Percentiles rank a stretch among this genome's conserved stretches.
These are phyloP conservation scores for Pseudomugil gertrudae DNA, from an alignment of 2,797 vertebrate genomes.

Conservation along the genomic window DNA sequence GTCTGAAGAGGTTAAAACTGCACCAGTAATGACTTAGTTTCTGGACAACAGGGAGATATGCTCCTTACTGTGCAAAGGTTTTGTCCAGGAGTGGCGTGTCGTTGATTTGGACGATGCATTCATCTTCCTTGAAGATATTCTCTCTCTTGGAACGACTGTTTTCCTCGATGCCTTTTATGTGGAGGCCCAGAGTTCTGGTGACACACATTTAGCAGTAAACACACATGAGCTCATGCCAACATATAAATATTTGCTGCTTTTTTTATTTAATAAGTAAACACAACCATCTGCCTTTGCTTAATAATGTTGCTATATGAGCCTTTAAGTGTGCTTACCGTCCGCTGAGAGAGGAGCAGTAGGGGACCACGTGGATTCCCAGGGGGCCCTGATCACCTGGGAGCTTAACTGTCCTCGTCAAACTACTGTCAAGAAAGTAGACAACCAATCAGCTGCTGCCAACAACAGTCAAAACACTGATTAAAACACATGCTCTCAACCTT, in stretches of 20 bases:
- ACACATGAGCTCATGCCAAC: slow-evolving; percentile 15
- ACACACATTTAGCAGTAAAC: slow-evolving; percentile 31
- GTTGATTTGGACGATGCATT: slow-evolving; percentile 95
- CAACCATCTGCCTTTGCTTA: slow-evolving; percentile 39
- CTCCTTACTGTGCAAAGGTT: slow-evolving; percentile 91
- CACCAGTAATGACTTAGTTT: too few relatives aligned
- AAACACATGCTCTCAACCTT: slow-evolving; percentile 2
- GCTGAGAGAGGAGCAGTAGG: slow-evolving; percentile 95
- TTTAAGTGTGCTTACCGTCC: slow-evolving; percentile 86
- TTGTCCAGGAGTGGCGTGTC: slow-evolving; percentile 88
- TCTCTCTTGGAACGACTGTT: slow-evolving; percentile 89
- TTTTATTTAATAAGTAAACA: slow-evolving; percentile 14
- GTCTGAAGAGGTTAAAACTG: too few relatives aligned
- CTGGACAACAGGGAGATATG: neutral
- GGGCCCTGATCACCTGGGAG: slow-evolving; percentile 89
- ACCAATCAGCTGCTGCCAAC: neutral
- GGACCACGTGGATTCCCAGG: slow-evolving; percentile 93
- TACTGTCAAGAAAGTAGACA: slow-evolving; percentile 69
- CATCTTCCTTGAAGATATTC: slow-evolving; percentile 88
- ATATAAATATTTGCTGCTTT: slow-evolving; percentile 6
- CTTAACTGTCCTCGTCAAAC: slow-evolving; percentile 87
- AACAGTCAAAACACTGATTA: slow-evolving; percentile 11
- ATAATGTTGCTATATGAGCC: neutral
- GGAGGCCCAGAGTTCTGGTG: slow-evolving; percentile 89
- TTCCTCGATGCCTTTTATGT: slow-evolving; percentile 91